Percentiles rank a stretch among this genome's conserved stretches.
Conservation (phyloP, 2,797 vertebrate species). For the Intellagama lesueurii region DNA sequence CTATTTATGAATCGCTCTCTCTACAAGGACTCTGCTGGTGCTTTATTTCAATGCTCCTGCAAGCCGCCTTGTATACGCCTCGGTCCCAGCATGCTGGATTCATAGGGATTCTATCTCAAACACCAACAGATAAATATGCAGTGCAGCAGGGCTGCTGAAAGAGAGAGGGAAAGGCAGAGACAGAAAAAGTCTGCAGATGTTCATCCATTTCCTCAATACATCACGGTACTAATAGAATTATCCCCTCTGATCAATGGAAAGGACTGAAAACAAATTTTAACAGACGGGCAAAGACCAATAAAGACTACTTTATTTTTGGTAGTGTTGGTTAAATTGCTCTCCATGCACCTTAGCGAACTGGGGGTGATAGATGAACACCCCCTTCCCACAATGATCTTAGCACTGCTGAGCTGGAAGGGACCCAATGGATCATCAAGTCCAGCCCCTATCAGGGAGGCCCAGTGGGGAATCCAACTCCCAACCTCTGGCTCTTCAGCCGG, state of each 20-base stretch:
- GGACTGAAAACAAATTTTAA: not conserved
- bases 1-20: not conserved
- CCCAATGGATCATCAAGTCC: no score
- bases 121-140: rapidly evolving
- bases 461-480: no score
- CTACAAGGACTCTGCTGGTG: not conserved
- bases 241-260: not conserved
- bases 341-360: not conserved
- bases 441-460: no score
- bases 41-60: not conserved
- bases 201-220: not conserved
- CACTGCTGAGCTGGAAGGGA: no score
- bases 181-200: not conserved
- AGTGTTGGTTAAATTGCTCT: not conserved
- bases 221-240: not conserved
- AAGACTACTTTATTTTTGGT: not conserved
- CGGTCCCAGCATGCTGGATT: rapidly evolving
- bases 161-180: no score
- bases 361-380: not conserved
- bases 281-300: not conserved
- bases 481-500: no score
- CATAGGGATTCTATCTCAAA: rapidly evolving
- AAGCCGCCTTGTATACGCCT: not conserved
- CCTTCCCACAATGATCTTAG: not conserved
- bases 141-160: not conserved